Evolutionary conservation across 1,140 invertebrate species (phyloP).

Genomic region (Chironomus striatipennis): DNA sequence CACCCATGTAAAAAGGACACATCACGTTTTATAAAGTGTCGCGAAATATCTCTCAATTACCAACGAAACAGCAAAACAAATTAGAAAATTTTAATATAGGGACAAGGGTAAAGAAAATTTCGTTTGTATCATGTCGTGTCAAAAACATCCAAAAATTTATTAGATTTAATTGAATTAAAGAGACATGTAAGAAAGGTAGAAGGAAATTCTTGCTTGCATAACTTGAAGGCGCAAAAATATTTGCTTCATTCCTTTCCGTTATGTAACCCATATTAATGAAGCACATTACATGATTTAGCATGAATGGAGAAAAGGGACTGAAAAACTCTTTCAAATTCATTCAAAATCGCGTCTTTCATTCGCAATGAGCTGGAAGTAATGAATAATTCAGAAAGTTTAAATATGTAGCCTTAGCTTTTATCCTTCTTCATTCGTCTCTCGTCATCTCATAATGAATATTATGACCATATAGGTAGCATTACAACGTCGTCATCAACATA

Average conservation of each 20-base stretch:
- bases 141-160: not conserved
- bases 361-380: constrained; percentile 20
- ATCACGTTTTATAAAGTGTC: constrained; percentile 1
- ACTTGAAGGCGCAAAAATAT: not conserved
- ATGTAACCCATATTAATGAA: not conserved
- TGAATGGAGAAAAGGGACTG: not conserved
- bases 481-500: not conserved
- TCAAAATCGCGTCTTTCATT: constrained; percentile 8
- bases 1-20: not conserved
- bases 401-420: not conserved
- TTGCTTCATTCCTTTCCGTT: not conserved
- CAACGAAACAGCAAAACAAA: too few relatives aligned
- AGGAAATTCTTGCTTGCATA: not conserved
- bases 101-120: too few relatives aligned
- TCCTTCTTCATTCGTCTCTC: not conserved
- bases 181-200: not conserved
- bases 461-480: not conserved
- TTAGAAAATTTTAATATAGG: too few relatives aligned
- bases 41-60: not conserved
- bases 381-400: constrained; percentile 20
- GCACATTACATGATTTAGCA: not conserved
- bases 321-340: not conserved
- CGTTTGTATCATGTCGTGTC: not conserved
- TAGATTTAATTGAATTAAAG: not conserved
- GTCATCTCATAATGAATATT: not conserved